These are phyloP conservation scores for Sarcophaga subvicina DNA, from an alignment of 2,888 invertebrate species.

Conservation along the genomic window DNA sequence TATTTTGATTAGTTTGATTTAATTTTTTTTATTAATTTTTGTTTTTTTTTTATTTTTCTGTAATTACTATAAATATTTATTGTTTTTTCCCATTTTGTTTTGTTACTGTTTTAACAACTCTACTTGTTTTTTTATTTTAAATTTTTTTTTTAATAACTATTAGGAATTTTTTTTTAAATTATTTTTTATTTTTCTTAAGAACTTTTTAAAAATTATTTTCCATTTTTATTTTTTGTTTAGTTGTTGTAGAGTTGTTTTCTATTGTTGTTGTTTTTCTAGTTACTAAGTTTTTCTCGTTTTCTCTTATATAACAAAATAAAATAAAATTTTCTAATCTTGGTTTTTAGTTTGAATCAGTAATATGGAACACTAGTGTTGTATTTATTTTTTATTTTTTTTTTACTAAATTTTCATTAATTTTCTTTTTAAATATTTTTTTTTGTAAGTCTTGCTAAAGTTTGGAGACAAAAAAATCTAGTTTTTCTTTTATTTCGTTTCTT, in stretches of 20 bases:
- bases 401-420: constrained; percentile 54
- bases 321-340: constrained; percentile 62
- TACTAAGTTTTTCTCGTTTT: neutral
- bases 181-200: constrained; percentile 32
- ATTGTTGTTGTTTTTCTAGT: constrained; percentile 31
- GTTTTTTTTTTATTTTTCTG: constrained; percentile 35
- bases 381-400: constrained; percentile 51
- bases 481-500: constrained; percentile 42
- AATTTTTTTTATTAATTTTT: constrained; percentile 32
- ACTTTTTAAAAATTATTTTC: constrained; percentile 30
- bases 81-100: constrained; percentile 58
- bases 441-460: constrained; percentile 71
- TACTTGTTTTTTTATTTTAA: constrained; percentile 37
- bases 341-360: constrained; percentile 67
- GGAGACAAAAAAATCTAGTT: constrained; percentile 57
- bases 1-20: constrained; percentile 58
- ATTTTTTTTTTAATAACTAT: neutral
- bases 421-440: constrained; percentile 27
- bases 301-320: constrained; percentile 52
- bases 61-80: constrained; percentile 69
- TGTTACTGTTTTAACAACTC: constrained; percentile 43
- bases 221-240: constrained; percentile 56
- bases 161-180: constrained; percentile 60
- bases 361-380: constrained; percentile 69
- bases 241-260: constrained; percentile 45